Evolutionary conservation across 2,113 vertebrate species (phyloP).

Genomic region (Hucho hucho): DNA sequence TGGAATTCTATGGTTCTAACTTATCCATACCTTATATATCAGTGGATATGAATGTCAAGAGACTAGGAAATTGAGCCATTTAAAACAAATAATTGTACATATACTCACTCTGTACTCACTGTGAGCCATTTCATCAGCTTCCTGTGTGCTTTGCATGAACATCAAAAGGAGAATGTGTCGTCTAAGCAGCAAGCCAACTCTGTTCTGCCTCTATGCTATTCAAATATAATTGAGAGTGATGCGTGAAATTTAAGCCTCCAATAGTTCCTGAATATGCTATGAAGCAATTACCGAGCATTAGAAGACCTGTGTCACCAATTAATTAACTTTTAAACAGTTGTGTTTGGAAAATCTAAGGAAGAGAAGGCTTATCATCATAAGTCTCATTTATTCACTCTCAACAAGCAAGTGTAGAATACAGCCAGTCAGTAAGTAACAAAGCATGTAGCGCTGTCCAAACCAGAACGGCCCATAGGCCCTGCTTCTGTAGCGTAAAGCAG

Average conservation of each 20-base stretch:
- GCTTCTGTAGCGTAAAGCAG: too few species aligned
- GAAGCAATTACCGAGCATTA: not conserved
- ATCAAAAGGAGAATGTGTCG: not conserved
- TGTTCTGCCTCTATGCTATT: not conserved
- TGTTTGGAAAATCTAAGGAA: not conserved
- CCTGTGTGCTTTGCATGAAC: not conserved
- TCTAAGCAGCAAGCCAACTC: not conserved
- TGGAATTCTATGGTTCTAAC: too few species aligned
- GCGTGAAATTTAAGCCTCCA: not conserved
- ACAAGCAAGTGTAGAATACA: not conserved
- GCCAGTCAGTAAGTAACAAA: too few species aligned
- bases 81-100: too few species aligned
- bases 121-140: not conserved
- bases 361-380: not conserved
- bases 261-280: not conserved
- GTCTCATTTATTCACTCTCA: not conserved
- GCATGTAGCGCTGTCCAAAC: too few species aligned
- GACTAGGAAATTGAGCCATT: too few species aligned
- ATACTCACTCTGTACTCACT: not conserved
- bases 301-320: not conserved
- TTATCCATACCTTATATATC: too few species aligned
- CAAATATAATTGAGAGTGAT: not conserved
- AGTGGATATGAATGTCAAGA: too few species aligned
- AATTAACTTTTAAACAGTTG: not conserved
- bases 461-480: too few species aligned